Evolutionary conservation across 2,888 invertebrate genomes (phyloP), one percentile per base, ranked within the genome.

Genomic region (Falcaria lacertinaria): DNA sequence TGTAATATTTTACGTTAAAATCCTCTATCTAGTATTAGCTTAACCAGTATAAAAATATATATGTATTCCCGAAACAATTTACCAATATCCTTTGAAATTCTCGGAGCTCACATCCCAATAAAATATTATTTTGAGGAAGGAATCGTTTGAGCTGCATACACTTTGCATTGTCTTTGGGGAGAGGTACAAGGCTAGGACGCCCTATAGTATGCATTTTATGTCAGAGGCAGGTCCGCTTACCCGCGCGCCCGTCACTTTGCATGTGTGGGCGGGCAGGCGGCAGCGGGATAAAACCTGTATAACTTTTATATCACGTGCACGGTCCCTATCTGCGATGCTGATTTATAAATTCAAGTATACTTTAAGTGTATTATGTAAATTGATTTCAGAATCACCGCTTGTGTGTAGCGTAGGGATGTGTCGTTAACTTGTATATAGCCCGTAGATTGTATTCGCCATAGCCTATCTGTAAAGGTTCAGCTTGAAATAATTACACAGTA

Each of bases 291-390:
- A 77, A 74, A 70, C 71, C 63, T 47, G 67, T 57, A 74, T 79
- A 78, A 77, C 70, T 71, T 78, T 73, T 73, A n/a, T n/a, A n/a
- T n/a, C n/a, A n/a, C n/a, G n/a, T n/a, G 68, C 61, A 57, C 52
- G 70, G 72, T 70, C 70, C 64, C 62, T 63, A 68, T 70, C 73
- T 68, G 63, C 60, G 67, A 64, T 58, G 60, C 64, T 64, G 73
- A 75, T 76, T 80, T 80, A 79, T 69, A 78, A 77, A 82, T 71
- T 76, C 69, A 58, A 71, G 70, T 70, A 62, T 59, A 67, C 60
- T 62, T 58, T 57, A 64, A 68, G 68, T 70, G 69, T 71, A 69
- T 74, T 78, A 78, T 78, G 77, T 62, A 77, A 80, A 78, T 75
- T 67, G 69, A 74, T 73, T 70, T 65, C 49, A 53, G 67, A 73